Evolutionary conservation across 2,888 invertebrate species (phyloP), one percentile per base, ranked within the genome.

Genomic region (Andrena trimmerana): DNA sequence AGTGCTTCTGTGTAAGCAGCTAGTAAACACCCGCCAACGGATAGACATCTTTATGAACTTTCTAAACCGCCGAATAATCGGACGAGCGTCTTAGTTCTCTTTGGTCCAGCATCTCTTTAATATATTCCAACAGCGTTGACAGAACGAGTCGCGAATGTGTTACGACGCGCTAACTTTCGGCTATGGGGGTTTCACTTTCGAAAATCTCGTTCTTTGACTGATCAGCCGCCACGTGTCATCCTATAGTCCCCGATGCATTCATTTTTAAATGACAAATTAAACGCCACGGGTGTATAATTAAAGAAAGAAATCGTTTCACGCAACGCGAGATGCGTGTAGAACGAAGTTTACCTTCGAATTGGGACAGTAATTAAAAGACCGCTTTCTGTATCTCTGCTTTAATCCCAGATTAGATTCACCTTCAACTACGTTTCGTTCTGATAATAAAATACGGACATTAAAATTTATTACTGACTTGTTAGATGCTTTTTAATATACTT

Each of bases 31-130:
- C 29, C 20, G 69, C 29, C 63, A 84, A 84, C 82, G 59, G 74
- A 71, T 74, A 83, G 50, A 69, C 70, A 85, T 90, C 86, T 88
- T 89, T 85, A 79, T 84, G 81, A 90, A 92, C 90, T 91, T 91
- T 92, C 92, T 91, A 92, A 91, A 90, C 85, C 84, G 78, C 86
- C 86, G 77, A 89, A 90, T 87, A 85, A 86, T 80, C 78, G 54
- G 60, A 63, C 54, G 71, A 65, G 78, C 63, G 68, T 81, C 74
- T 72, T 62, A 60, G 66, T 52, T 69, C 27, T 50, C 20, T 20
- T 60, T 63, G 60, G 84, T 69, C 85, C 85, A 81, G 68, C 69
- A 24, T 75, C 79, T 70, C 84, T 84, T 89, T 87, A 85, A 87
- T 82, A 62, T 87, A 57, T 59, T 54, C 42, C 33, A 16, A 27